Evolutionary conservation across 2,888 invertebrate genomes (phyloP), one percentile per base, ranked within the genome.

Genomic region (Molorchus minor): DNA sequence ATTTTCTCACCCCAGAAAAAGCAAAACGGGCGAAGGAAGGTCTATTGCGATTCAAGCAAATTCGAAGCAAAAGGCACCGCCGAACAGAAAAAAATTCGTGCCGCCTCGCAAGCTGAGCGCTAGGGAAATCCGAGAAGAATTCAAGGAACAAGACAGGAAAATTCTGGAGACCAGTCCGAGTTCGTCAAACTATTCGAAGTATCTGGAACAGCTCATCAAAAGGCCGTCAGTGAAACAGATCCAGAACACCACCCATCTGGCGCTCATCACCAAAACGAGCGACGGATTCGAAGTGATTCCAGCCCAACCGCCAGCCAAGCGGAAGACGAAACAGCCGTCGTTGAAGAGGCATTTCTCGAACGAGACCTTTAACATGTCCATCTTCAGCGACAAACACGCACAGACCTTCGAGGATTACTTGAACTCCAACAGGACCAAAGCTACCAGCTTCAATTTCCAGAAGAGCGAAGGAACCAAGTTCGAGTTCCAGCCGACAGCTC

Each of bases 151-250:
- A 60, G 73, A 75, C 33, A 64, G 68, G 47, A 69, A 64, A 52
- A 45, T 77, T 29, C 62, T 75, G 16, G 71, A 75, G 20, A 59
- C 49, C 25, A 61, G 57, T 16, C 56, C 65, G 10, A 64, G 61
- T 2, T 52, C 65, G n/a, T 56, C 68, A 0, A 62, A 71, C 41
- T 65, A 67, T 30, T 58, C 67, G 0, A 72, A 70, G 63, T 73
- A 75, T 54, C 46, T 75, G 40, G 62, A 72, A 21, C 68, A 71
- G 25, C 47, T 73, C 13, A 54, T 73, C 40, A 79, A 75, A 19
- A 67, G 77, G 17, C 79, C 79, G 0, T 69, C 71, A 3, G 69
- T 77, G 0, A 64, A 67, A 35, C 78, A 79, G 52, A 61, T 79
- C 12, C 72, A 73, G 57, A 65, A 72, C 33, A 63, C 69, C 2